Base-by-base conservation (phyloP, 2,888 invertebrate species). In the Pyrrhosoma nymphula region DNA sequence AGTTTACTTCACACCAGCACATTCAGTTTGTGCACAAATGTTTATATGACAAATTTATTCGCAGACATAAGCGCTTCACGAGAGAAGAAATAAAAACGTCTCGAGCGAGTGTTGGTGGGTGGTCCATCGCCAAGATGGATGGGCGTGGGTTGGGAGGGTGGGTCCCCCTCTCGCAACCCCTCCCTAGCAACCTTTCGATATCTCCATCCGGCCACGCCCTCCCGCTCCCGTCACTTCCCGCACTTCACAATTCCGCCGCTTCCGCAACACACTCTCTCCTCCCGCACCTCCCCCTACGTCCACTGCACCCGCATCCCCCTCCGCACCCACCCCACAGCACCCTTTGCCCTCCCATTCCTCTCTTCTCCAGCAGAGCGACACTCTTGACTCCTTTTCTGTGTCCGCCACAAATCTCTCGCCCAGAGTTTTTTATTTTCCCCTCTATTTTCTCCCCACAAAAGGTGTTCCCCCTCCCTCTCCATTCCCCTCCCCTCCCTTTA, bases 181-280 rank as follows among this genome's bases (percentile, higher is more conserved):
- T n/a, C n/a, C n/a, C n/a, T n/a, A n/a, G n/a, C 69, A 69, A 69
- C 69, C 69, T 69, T 69, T 69, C 69, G 69, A 69, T 69, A 69
- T 69, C 69, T 20, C 69, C n/a, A n/a, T 47, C 47, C n/a, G 69
- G n/a, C 69, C 69, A 69, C 69, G 69, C 69, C 69, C 69, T 69
- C 69, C 23, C 69, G 23, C 26, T 69, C 69, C 69, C 8, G 4
- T 69, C 69, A 12, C 69, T 69, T 26, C 69, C 69, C 26, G 26
- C 69, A n/a, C n/a, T n/a, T n/a, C 69, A 69, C 69, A 69, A 69
- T 69, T 26, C 69, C 69, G 69, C 12, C 69, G n/a, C 69, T 69
- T 69, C 69, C 69, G 69, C 69, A 69, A n/a, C 69, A 69, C 69
- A 23, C 69, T 1, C 69, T 10, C 69, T n/a, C 69, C 12, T 60